Conservation (phyloP, 1,140 invertebrate species). For the Diachasmimorpha longicaudata region DNA sequence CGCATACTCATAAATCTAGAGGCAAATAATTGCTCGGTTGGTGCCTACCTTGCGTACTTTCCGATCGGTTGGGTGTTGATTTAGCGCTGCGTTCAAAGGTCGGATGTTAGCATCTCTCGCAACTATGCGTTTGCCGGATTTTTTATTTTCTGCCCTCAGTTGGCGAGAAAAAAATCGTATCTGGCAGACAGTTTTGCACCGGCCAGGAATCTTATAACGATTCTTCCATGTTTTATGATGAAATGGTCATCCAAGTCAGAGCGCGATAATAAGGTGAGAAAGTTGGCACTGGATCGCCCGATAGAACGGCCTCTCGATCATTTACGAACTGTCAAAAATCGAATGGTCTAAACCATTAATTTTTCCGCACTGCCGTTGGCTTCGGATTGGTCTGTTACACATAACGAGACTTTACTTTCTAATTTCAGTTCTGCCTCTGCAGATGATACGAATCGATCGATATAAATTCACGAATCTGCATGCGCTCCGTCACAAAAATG, state of each 20-base stretch:
- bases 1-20: slow-evolving; percentile 60
- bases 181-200: background rate
- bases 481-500: background rate
- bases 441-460: too few species aligned
- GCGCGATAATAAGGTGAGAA: background rate
- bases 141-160: background rate
- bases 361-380: too few species aligned
- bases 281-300: background rate
- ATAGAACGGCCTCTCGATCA: too few species aligned
- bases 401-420: too few species aligned
- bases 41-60: slow-evolving; percentile 32
- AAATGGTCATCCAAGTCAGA: background rate
- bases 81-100: slow-evolving; percentile 54
- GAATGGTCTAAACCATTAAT: too few species aligned
- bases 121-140: slow-evolving; percentile 7
- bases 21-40: slow-evolving; percentile 56
- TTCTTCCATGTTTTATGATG: background rate
- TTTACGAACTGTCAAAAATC: too few species aligned
- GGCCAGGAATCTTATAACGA: background rate
- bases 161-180: background rate
- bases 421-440: too few species aligned
- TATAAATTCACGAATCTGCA: too few species aligned
- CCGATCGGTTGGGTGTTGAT: slow-evolving; percentile 54
- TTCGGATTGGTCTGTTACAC: too few species aligned
- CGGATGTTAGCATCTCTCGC: slow-evolving; percentile 34